Conservation (phyloP, 1,140 invertebrate species). For the Drosophila watanabei region DNA sequence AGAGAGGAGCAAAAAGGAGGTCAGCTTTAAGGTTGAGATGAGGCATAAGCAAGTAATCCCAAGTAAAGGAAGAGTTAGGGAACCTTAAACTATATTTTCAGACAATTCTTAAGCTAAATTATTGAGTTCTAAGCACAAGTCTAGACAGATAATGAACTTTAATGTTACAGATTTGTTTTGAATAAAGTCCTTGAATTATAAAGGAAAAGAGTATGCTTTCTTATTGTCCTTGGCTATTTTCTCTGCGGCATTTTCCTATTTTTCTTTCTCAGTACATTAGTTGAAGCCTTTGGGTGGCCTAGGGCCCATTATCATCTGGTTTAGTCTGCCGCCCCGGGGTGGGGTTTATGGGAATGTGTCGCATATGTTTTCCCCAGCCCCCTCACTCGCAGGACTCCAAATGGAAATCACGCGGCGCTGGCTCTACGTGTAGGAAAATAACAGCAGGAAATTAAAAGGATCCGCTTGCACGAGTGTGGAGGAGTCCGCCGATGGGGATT, state of each 20-base stretch:
- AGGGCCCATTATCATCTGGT: conserved; percentile 60
- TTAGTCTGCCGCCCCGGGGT: conserved; percentile 27
- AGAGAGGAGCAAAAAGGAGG: background rate
- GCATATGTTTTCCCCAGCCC: conserved; percentile 50
- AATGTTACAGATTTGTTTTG: background rate
- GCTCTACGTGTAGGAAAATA: conserved; percentile 69
- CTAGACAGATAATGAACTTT: background rate
- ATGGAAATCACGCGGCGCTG: conserved; percentile 73
- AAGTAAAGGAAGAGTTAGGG: background rate
- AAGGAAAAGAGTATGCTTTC: background rate
- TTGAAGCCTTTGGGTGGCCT: conserved; percentile 16
- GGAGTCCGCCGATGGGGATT: conserved; percentile 2
- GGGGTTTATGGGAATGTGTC: conserved; percentile 66
- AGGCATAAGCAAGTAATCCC: too few relatives aligned
- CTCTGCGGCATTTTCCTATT: conserved; percentile 12
- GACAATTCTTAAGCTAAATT: background rate
- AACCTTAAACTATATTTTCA: background rate
- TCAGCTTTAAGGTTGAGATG: background rate
- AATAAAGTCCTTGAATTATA: background rate
- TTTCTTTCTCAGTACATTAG: conserved; percentile 9
- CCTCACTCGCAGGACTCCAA: conserved; percentile 9
- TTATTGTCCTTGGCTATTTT: conserved; percentile 2
- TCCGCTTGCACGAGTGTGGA: conserved; percentile 31
- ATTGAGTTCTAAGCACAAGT: background rate
- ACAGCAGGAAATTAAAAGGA: conserved; percentile 82